Percentiles rank a stretch among this genome's conserved stretches.
phyloP scores from a whole-genome alignment of 2,797 vertebrate species.

The Scarus forsteni region DNA sequence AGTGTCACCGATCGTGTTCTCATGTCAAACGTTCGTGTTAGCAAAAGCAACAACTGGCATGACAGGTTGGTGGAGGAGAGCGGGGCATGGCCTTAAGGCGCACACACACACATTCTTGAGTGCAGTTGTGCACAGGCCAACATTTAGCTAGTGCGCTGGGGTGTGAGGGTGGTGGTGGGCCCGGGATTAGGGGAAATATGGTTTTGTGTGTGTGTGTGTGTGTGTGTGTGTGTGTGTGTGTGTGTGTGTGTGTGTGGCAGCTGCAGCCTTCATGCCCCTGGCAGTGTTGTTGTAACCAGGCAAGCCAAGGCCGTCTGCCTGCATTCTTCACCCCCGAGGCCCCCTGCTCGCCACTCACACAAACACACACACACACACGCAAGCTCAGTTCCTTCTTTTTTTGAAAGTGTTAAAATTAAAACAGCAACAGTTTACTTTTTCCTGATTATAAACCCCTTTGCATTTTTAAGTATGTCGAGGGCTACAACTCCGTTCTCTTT shows the following conservation, averaged over 20 bases:
- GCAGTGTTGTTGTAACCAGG: conserved; percentile 79
- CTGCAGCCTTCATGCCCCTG: conserved; percentile 77
- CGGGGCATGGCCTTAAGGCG: conserved; percentile 60
- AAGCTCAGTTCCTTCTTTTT: conserved; percentile 14
- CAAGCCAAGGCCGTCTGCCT: conserved; percentile 80
- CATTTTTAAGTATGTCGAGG: too few relatives aligned
- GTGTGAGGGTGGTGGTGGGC: conserved; percentile 73
- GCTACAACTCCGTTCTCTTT: too few relatives aligned
- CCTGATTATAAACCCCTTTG: too few relatives aligned
- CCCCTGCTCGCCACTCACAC: conserved; percentile 39
- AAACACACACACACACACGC: conserved; percentile 24
- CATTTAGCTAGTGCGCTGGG: conserved; percentile 59
- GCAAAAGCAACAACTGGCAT: conserved; percentile 80
- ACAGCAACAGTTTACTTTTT: too few relatives aligned
- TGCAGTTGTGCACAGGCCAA: conserved; percentile 69
- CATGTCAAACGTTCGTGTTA: conserved; percentile 67
- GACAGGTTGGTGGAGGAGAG: conserved; percentile 72
- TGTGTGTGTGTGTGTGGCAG: conserved; percentile 67
- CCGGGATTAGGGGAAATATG: conserved; percentile 68
- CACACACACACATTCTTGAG: conserved; percentile 53
- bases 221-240: too few relatives aligned
- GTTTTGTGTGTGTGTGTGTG: conserved; percentile 46
- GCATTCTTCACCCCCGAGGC: conserved; percentile 66
- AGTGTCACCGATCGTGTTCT: conserved; percentile 45
- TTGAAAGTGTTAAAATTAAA: too few relatives aligned